Evolutionary conservation across 2,888 invertebrate genomes (phyloP), one percentile per base, ranked within the genome.

Genomic region (Tetranychus piercei): DNA sequence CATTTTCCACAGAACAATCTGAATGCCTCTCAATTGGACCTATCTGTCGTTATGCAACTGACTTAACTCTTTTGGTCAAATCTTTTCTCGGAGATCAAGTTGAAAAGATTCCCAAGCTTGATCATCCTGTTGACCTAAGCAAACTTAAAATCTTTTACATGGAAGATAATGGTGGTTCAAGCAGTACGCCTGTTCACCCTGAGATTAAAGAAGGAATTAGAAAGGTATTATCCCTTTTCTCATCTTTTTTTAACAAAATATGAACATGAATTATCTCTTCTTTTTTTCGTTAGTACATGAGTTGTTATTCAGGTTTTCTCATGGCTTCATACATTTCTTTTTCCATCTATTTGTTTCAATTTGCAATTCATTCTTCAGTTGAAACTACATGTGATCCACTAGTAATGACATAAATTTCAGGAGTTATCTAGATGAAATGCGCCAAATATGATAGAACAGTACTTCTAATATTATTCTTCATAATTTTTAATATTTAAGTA

Each of bases 1-100:
- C 84, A 0, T 85, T 87, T 0, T 88, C 89, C 1, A 86, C 87
- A 20, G 86, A 87, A 74, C 86, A 85, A 18, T 84, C 87, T 3
- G 88, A 91, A 0, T 92, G 94, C 88, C 88, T 92, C 0, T 87
- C 87, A 22, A 88, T 88, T 0, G 94, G 95, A 0, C 94, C 95
- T 1, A 89, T 96, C 87, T 90, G 90, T 78, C 87, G 93, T 78
- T 88, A 88, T 80, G 91, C 93, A 0, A 87, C 87, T 76, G 96
- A 96, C 83, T 83, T 96, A 76, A 85, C 87, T 74, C 90, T 92
- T 0, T 84, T 91, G 80, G 82, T 92, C 34, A 88, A 88, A 82
- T 86, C 91, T 45, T 85, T 79, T 44, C 71, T 77, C 11, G 76
- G 74, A 6, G 64, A 55, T 18, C 22, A 22, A 55, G 44, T 55